These are phyloP conservation scores for Tenualosa thibaudeaui DNA, from an alignment of 2,797 vertebrate genomes.

Conservation along the genomic window DNA sequence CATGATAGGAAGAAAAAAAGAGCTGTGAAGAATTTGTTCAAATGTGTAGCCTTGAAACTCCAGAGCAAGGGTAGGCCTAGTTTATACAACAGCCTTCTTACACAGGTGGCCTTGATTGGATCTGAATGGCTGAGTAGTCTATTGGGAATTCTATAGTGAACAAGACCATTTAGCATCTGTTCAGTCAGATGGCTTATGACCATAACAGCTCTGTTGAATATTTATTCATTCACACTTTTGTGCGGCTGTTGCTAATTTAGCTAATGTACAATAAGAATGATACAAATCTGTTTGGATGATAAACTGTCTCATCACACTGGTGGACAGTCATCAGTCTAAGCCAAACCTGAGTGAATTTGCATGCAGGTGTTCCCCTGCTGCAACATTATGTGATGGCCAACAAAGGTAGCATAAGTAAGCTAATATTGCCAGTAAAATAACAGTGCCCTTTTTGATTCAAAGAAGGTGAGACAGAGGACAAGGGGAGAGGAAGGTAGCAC, in stretches of 20 bases:
- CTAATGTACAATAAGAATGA: constrained; percentile 21
- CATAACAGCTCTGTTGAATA: constrained; percentile 18
- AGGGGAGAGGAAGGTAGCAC: not conserved
- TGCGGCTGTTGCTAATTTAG: not conserved
- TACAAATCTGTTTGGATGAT: constrained; percentile 22
- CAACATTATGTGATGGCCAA: not conserved
- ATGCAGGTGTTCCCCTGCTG: not conserved
- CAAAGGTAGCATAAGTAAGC: not conserved
- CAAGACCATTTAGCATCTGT: constrained; percentile 8
- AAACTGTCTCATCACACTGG: not conserved
- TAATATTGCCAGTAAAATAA: not conserved
- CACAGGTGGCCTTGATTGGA: not conserved
- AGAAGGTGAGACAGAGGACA: not conserved
- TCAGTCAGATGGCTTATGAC: constrained; percentile 15
- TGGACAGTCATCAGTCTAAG: constrained; percentile 15
- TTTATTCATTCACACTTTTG: not conserved
- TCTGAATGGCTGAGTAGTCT: not conserved
- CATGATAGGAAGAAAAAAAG: not conserved
- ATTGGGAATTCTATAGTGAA: not conserved
- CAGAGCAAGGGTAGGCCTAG: not conserved
- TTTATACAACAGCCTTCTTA: not conserved
- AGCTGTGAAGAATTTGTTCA: not conserved
- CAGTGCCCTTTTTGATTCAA: not conserved
- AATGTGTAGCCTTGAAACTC: not conserved
- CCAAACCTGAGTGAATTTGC: not conserved